These are phyloP conservation scores for Ornithoptera priamus DNA, from an alignment of 2,888 invertebrate genomes.

Conservation along the genomic window DNA sequence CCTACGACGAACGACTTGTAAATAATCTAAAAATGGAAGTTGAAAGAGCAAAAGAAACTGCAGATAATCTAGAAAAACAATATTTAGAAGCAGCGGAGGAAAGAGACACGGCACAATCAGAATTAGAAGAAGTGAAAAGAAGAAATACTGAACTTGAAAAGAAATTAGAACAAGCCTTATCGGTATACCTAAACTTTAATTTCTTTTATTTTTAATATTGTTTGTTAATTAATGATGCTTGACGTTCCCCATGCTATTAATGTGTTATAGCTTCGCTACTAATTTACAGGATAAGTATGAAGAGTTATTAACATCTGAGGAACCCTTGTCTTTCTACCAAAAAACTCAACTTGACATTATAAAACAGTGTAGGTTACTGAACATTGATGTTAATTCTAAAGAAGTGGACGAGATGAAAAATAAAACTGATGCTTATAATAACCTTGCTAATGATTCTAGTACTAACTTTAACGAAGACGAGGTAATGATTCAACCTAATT, in stretches of 20 bases:
- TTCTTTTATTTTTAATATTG: not conserved
- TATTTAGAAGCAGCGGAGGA: conserved; percentile 88
- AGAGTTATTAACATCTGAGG: conserved; percentile 56
- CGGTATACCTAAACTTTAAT: conserved; percentile 58
- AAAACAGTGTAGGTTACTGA: conserved; percentile 72
- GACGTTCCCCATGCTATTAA: conserved; percentile 28
- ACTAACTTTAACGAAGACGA: conserved; percentile 49
- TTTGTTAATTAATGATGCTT: conserved; percentile 8
- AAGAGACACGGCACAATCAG: conserved; percentile 86
- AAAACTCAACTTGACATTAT: conserved; percentile 72
- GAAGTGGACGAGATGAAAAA: conserved; percentile 61
- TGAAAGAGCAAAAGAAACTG: conserved; percentile 87
- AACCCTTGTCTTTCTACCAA: conserved; percentile 72
- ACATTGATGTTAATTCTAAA: conserved; percentile 64
- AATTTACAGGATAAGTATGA: conserved; percentile 63
- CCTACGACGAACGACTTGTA: conserved; percentile 83
- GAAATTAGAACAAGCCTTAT: conserved; percentile 84
- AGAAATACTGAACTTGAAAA: conserved; percentile 88
- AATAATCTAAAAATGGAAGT: conserved; percentile 87
- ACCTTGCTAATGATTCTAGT: conserved; percentile 43
- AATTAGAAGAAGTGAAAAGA: conserved; percentile 89
- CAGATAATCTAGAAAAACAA: conserved; percentile 90
- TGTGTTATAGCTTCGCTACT: conserved; percentile 33
- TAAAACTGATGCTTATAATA: conserved; percentile 52
- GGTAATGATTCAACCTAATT: conserved; percentile 18